Percentiles rank a stretch among this genome's conserved stretches.
Conservation (phyloP, 2,113 vertebrate species). For the Zapornia atra region DNA sequence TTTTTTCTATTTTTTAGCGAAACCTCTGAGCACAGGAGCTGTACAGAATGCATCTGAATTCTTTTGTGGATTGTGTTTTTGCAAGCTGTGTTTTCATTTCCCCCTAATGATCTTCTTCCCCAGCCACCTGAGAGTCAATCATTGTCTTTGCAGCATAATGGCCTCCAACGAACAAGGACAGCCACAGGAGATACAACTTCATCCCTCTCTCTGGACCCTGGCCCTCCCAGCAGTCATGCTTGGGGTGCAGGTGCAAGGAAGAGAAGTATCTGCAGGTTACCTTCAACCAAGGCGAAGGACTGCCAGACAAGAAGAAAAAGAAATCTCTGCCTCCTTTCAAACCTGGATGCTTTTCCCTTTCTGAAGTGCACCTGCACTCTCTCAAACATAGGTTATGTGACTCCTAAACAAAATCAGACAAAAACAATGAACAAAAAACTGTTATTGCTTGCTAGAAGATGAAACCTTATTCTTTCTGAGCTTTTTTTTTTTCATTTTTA, state of each 20-base stretch:
- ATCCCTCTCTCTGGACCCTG: not conserved
- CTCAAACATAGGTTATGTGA: not conserved
- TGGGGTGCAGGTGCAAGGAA: not conserved
- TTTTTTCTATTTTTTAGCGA: not conserved
- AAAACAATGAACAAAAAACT: not conserved
- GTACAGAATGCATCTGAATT: not conserved
- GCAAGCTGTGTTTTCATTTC: not conserved
- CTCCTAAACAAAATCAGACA: not conserved
- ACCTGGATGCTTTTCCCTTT: not conserved
- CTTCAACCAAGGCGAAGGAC: not conserved
- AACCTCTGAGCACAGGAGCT: not conserved
- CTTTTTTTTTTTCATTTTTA: not conserved
- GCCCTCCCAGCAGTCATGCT: not conserved
- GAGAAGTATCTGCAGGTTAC: not conserved
- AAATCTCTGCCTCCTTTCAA: not conserved
- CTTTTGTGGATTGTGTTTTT: not conserved
- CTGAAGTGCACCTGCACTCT: not conserved
- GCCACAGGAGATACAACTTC: not conserved
- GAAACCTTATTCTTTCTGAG: not conserved
- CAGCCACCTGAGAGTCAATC: not conserved
- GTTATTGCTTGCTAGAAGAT: not conserved
- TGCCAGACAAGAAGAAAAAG: not conserved
- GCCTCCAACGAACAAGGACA: accelerated
- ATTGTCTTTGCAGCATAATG: not conserved
- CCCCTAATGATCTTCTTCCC: not conserved